Evolutionary conservation across 37 sponge, comb jelly and placozoan genomes (phyloP).

Genomic region (Spongilla lacustris): DNA sequence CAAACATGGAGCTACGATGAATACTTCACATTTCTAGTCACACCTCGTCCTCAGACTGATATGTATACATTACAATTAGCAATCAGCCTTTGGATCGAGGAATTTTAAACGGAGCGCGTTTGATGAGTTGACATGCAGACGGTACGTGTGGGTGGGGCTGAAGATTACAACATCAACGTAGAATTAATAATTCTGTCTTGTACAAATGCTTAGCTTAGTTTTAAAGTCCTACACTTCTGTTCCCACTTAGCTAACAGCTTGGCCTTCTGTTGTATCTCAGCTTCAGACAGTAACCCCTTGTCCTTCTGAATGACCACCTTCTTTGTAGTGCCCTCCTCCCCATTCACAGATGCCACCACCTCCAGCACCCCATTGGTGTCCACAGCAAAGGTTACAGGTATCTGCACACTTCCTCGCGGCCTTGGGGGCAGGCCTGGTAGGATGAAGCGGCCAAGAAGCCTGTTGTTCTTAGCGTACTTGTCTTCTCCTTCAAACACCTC

Average conservation of each 20-base stretch:
- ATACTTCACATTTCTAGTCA: no score
- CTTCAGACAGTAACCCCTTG: conserved; percentile 80
- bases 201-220: conserved; percentile 58
- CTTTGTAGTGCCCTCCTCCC: conserved; percentile 69
- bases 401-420: conserved; percentile 72
- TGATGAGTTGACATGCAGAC: not conserved
- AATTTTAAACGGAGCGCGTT: no score
- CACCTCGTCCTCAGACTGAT: no score
- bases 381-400: conserved; percentile 80
- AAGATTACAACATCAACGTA: not conserved
- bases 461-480: conserved; percentile 69
- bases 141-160: not conserved
- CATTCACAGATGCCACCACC: conserved; percentile 79
- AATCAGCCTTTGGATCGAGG: no score
- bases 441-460: conserved; percentile 81
- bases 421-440: conserved; percentile 85
- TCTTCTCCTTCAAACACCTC: conserved; percentile 96
- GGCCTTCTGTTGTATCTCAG: conserved; percentile 60
- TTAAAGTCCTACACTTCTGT: conserved; percentile 56
- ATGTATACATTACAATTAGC: no score
- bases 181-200: not conserved
- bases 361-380: conserved; percentile 90
- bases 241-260: conserved; percentile 77
- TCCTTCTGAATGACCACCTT: conserved; percentile 88
- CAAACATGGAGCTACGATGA: no score